Base-by-base conservation (phyloP, 2,113 vertebrate species). In the Carassius carassius region DNA sequence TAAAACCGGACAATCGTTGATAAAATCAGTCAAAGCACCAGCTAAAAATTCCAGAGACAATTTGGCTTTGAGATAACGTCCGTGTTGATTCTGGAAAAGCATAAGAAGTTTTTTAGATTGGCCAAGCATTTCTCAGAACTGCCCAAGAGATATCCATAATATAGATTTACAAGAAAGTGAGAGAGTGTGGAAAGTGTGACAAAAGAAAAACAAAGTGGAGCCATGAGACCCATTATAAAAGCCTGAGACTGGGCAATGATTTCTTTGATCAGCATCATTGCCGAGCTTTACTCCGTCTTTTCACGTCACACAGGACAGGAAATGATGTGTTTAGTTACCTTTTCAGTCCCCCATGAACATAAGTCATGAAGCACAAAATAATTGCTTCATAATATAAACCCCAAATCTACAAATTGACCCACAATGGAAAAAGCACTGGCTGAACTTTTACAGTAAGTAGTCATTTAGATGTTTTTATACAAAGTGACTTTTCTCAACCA, bases 121-220 rank as follows among this genome's bases (percentile, higher is more conserved):
- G 25, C 11, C 54, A 32, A 77, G 51, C 41, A 51, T 60, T 87
- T 85, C 83, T 78, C 73, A 85, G 83, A 85, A 85, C 32, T 82
- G 13, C 8, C 78, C 32, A 60, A 41, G 13, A 49, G 67, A 78
- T 23, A 37, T 41, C 44, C 23, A 72, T 63, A 60, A 78, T 54
- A 19, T 37, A 62, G 17, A 44, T 41, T 63, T 49, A 73, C 32
- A 84, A 54, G 67, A 62, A 74, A 72, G 60, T 72, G 56, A 72
- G 25, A 70, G 62, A 44, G 14, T 54, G n/a, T 0, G 54, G 37
- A 58, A 67, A 81, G 63, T 67, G 17, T 47, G 62, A 69, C 44
- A 11, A 14, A 69, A 35, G 78, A 69, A 81, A 81, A 81, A 32
- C 62, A 51, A 25, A 32, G 16, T 21, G 51, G 25, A 47, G 23